phyloP scores from a whole-genome alignment of 1,140 invertebrate genomes.

The Pseudobourletiella spinata region DNA sequence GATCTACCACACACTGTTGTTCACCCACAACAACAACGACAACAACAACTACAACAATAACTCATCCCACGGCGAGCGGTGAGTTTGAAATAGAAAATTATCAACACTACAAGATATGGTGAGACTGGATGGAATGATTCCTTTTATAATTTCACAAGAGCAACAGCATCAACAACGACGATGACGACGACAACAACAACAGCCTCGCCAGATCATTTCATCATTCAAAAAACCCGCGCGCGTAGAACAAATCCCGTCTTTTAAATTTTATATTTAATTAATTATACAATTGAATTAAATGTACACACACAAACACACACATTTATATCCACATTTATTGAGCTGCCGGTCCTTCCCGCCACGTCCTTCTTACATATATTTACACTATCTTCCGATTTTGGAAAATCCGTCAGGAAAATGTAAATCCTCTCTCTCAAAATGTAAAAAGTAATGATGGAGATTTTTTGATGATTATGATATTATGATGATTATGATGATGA shows the following conservation, averaged over 20 bases:
- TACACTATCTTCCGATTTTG: too few species aligned
- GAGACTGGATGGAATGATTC: not conserved
- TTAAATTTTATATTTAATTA: not conserved
- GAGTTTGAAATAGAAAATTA: not conserved
- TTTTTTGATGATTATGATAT: too few species aligned
- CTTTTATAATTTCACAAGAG: not conserved
- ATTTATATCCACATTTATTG: too few species aligned
- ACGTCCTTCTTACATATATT: too few species aligned
- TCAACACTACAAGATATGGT: not conserved
- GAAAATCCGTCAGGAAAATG: too few species aligned
- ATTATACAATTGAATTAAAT: not conserved
- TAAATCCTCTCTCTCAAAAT: too few species aligned
- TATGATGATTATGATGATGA: too few species aligned
- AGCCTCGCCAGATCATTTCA: not conserved
- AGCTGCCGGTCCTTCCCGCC: too few species aligned
- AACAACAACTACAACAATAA: not conserved
- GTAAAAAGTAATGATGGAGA: too few species aligned
- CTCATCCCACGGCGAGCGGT: not conserved
- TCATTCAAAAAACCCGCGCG: not conserved
- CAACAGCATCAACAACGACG: not conserved
- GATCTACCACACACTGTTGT: not conserved
- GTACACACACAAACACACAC: not conserved
- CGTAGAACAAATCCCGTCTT: not conserved
- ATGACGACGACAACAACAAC: not conserved
- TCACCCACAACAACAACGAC: not conserved